Conservation (phyloP, 2,888 invertebrate genomes). For the Heteromyza rotundicornis region DNA sequence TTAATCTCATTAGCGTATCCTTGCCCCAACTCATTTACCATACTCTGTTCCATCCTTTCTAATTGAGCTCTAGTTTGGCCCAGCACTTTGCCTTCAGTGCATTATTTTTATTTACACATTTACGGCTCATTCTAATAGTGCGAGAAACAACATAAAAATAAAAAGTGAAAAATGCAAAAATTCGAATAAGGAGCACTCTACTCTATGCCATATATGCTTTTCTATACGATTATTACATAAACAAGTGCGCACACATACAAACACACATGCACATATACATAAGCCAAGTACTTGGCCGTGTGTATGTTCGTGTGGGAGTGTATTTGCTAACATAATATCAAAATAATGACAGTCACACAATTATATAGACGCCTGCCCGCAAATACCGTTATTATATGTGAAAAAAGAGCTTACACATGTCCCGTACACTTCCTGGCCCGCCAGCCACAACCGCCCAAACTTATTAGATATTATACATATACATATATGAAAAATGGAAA, state of each 20-base stretch:
- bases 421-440: not conserved
- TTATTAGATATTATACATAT: conserved; percentile 18
- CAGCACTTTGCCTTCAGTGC: conserved; percentile 8
- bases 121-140: conserved; percentile 15
- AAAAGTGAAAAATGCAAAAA: conserved; percentile 19
- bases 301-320: conserved; percentile 21
- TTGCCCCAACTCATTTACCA: too few relatives aligned
- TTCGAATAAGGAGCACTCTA: not conserved
- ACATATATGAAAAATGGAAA: conserved; percentile 13
- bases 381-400: conserved; percentile 22
- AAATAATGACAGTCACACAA: conserved; percentile 40
- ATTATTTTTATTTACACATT: conserved; percentile 5
- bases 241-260: not conserved
- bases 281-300: conserved; percentile 2
- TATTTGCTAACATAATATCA: conserved; percentile 28
- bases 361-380: conserved; percentile 34
- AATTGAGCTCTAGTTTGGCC: not conserved
- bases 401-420: conserved; percentile 12
- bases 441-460: not conserved
- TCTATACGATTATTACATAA: not conserved
- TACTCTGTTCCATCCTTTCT: too few relatives aligned
- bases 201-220: not conserved
- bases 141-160: conserved; percentile 16
- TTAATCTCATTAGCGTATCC: too few relatives aligned
- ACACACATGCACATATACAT: conserved; percentile 14